Evolutionary conservation across 1,140 invertebrate species (phyloP).

Genomic region (Drosophila lowei): DNA sequence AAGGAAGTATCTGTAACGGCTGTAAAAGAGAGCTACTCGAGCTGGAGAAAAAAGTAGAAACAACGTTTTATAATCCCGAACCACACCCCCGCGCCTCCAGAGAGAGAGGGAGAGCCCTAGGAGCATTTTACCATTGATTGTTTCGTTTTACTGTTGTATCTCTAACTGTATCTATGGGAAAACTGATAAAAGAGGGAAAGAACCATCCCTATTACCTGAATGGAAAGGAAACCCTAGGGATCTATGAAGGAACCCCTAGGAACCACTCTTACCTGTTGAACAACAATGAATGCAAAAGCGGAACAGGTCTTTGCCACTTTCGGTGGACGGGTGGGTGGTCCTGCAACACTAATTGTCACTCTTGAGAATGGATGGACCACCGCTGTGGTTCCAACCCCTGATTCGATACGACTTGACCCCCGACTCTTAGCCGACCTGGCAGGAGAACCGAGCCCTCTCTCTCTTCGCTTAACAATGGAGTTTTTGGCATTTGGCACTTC

Average conservation of each 20-base stretch:
- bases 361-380: constrained; percentile 12
- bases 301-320: constrained; percentile 38
- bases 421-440: background rate
- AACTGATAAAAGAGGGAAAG: background rate
- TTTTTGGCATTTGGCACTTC: constrained; percentile 65
- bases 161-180: constrained; percentile 22
- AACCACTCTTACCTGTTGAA: constrained; percentile 7
- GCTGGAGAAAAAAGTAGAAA: background rate
- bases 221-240: background rate
- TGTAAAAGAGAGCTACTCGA: constrained; percentile 10
- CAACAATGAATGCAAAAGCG: constrained; percentile 13
- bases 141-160: constrained; percentile 17
- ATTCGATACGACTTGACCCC: constrained; percentile 25
- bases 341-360: constrained; percentile 38
- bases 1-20: constrained; percentile 64
- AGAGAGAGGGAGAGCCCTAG: background rate
- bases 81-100: background rate
- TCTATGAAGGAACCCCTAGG: constrained; percentile 7
- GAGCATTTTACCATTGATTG: constrained; percentile 25
- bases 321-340: constrained; percentile 23
- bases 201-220: constrained; percentile 18
- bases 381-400: no score
- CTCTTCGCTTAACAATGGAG: constrained; percentile 41
- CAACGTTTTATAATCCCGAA: constrained; percentile 20
- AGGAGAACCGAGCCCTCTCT: constrained; percentile 12